Base-by-base conservation (phyloP, 2,113 vertebrate species). In the Silurus glanis region DNA sequence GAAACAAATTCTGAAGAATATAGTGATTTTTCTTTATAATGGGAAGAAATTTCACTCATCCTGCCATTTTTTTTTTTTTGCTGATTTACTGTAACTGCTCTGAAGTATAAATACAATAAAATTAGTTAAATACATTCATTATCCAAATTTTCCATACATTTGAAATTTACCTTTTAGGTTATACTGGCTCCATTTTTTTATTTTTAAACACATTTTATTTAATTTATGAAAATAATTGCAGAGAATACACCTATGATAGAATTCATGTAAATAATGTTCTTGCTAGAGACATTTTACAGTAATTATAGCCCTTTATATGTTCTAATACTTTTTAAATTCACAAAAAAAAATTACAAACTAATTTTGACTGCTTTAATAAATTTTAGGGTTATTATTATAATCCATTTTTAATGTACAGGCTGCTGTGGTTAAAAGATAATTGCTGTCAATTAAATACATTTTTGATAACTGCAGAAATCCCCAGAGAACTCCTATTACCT, bases 1-100 rank as follows among this genome's bases (percentile, higher is more conserved):
- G 69, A 76, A 86, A 76, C 45, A 47, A 19, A 12, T 75, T 51
- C 67, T 82, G 56, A 64, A 82, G 64, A 82, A 61, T 45, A 25
- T 19, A 23, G 7, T 28, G 37, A 69, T n/a, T 53, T 37, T 71
- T 16, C 21, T 86, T n/a, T 2, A 62, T 45, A 51, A 72, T 62
- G 9, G 4, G 21, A 69, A 49, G 74, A 23, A 81, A 23, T 51
- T 5, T 86, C 16, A 62, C 37, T 53, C 16, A 0, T 12, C 37
- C 37, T 59, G 14, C 5, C 37, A 47, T 45, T 69, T 51, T 51
- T 21, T 67, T 23, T 19, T 21, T 72, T 53, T 51, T 12, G 59
- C n/a, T 59, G 23, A 51, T 61, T 58, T 58, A 58, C 13, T 59
- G 4, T 58, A 84, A 19, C 49, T 80, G 53, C 76, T 47, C 3